Evolutionary conservation across 2,113 vertebrate species (phyloP).

Genomic region (Asarcornis scutulata): DNA sequence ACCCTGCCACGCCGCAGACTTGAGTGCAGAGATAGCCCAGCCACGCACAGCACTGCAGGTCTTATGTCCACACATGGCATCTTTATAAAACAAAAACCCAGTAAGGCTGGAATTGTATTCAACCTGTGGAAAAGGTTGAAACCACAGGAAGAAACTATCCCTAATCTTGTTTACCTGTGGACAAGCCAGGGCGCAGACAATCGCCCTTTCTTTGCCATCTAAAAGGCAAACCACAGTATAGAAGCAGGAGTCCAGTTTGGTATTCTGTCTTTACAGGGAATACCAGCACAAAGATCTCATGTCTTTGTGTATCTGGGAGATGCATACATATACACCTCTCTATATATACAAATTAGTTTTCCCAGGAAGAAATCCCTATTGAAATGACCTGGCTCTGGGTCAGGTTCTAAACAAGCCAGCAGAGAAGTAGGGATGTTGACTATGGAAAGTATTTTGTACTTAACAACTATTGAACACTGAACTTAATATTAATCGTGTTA

Average conservation of each 20-base stretch:
- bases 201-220: neutral
- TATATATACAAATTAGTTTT: neutral
- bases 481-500: neutral
- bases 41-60: neutral
- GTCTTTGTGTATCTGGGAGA: neutral
- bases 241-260: neutral
- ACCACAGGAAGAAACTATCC: neutral
- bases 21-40: neutral
- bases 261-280: neutral
- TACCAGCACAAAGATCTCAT: neutral
- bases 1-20: neutral
- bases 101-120: neutral
- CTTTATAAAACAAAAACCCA: neutral
- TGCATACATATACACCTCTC: rapidly evolving
- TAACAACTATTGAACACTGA: neutral
- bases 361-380: neutral
- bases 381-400: neutral
- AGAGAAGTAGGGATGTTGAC: neutral
- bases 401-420: neutral
- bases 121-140: neutral
- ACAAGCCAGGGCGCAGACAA: neutral
- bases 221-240: too few relatives aligned
- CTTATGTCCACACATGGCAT: neutral
- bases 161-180: neutral
- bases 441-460: neutral